These are phyloP conservation scores for Cherax destructor DNA, from an alignment of 1,140 invertebrate genomes.

Conservation along the genomic window DNA sequence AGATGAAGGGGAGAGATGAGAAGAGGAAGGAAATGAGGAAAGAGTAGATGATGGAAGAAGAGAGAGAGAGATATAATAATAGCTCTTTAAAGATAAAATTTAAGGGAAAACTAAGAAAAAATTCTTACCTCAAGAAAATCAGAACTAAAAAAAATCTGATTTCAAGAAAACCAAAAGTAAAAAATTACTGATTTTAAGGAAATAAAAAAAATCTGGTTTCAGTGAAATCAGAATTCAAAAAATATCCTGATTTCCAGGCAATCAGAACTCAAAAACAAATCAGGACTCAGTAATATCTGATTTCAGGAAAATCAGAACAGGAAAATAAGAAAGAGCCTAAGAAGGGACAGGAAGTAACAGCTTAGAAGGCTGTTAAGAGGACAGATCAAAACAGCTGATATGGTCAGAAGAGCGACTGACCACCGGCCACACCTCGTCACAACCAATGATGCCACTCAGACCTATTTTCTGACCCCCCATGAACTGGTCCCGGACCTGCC, in stretches of 20 bases:
- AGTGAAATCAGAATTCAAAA: too few species aligned
- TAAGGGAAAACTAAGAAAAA: not conserved
- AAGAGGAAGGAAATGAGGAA: not conserved
- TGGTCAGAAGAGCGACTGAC: slow-evolving; percentile 1
- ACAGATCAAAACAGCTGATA: slow-evolving; percentile 41
- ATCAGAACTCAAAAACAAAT: too few species aligned
- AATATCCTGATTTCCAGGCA: too few species aligned
- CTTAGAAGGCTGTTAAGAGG: slow-evolving; percentile 46
- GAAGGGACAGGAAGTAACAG: slow-evolving; percentile 27
- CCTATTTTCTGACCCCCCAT: not conserved
- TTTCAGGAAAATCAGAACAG: too few species aligned
- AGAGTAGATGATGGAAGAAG: not conserved
- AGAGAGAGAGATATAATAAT: not conserved
- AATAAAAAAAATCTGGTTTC: too few species aligned
- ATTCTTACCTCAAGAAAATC: not conserved
- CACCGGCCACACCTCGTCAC: not conserved
- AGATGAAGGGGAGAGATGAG: not conserved
- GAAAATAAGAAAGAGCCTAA: too few species aligned
- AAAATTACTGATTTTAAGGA: too few species aligned
- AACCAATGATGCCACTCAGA: not conserved
- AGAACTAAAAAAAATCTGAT: not conserved
- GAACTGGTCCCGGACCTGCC: too few species aligned
- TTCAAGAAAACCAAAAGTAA: not conserved
- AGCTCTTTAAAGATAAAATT: too few species aligned
- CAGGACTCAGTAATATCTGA: too few species aligned